phyloP scores from a whole-genome alignment of 2,888 invertebrate genomes.

The Drosophila mimetica region DNA sequence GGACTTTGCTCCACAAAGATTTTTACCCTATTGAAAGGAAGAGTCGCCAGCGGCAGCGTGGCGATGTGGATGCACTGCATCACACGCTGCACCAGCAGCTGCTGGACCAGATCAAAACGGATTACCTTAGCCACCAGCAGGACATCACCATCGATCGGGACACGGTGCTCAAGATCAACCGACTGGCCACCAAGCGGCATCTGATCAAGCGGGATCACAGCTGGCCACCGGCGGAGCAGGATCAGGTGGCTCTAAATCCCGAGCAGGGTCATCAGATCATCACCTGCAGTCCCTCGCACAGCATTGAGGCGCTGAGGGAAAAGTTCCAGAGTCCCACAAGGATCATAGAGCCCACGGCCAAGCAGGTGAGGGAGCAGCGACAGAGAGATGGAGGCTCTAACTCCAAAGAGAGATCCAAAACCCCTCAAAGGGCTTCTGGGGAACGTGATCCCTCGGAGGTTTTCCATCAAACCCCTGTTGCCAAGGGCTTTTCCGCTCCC shows the following conservation, averaged over 20 bases:
- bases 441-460: conserved; percentile 8
- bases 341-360: conserved; percentile 63
- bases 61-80: conserved; percentile 44
- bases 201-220: conserved; percentile 82
- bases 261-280: conserved; percentile 5
- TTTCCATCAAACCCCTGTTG: conserved; percentile 49
- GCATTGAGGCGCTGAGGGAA: conserved; percentile 79
- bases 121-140: conserved; percentile 79
- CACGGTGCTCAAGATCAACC: conserved; percentile 84
- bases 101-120: conserved; percentile 78
- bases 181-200: conserved; percentile 80
- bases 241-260: conserved; percentile 1
- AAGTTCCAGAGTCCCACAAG: conserved; percentile 81
- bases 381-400: conserved; percentile 18
- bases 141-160: conserved; percentile 83
- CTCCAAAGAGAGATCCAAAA: conserved; percentile 19
- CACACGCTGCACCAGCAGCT: conserved; percentile 78
- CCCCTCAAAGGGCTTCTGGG: conserved; percentile 9
- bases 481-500: conserved; percentile 78
- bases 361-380: conserved; percentile 54
- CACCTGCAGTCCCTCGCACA: conserved; percentile 64
- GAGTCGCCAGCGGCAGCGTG: conserved; percentile 81
- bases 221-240: conserved; percentile 80
- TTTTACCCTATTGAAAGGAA: conserved; percentile 63
- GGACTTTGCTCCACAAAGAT: conserved; percentile 36